Evolutionary conservation across 1,140 invertebrate species (phyloP), one percentile per base, ranked within the genome.

Genomic region (Apis dorsata): DNA sequence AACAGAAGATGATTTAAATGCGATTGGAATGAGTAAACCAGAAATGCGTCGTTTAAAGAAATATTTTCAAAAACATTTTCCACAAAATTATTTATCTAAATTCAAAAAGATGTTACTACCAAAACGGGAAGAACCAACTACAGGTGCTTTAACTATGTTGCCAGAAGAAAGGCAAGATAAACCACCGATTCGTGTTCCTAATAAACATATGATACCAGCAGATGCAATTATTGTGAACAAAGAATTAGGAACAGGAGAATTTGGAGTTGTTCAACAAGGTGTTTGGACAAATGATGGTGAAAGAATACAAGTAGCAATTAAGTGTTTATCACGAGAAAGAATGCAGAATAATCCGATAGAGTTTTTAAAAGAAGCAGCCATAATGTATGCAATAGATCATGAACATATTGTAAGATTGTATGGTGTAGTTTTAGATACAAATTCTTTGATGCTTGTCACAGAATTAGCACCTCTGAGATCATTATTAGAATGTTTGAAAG

Each of bases 351-450:
- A 99, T 93, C 98, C 98, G 0, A 97, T 98, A 89, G 98, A 99
- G 92, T 99, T 99, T 94, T 94, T 99, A 24, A 99, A 99, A 93
- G 99, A 99, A 94, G 99, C 99, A 2, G 98, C 98, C 9, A 99
- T 99, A 65, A 99, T 99, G 98, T 98, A 99, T 92, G 97, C 97
- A 70, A 99, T 99, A 88, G 98, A 99, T 91, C 98, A 99, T 92
- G 97, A 98, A 88, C 98, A 99, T 92, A 99, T 99, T 88, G 99
- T 99, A 0, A 95, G 98, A 28, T 94, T 99, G n/a, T 99, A 98
- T 93, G 99, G 99, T 1, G 98, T 99, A 62, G 99, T 99, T 9
- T 94, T 99, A 53, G 98, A 99, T 89, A 97, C 98, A n/a, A 97
- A 98, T 88, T 97, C 97, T 60, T 94, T 99, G 53, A 99, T 99